Conservation (phyloP, 2,113 vertebrate species). For the Naja naja region DNA sequence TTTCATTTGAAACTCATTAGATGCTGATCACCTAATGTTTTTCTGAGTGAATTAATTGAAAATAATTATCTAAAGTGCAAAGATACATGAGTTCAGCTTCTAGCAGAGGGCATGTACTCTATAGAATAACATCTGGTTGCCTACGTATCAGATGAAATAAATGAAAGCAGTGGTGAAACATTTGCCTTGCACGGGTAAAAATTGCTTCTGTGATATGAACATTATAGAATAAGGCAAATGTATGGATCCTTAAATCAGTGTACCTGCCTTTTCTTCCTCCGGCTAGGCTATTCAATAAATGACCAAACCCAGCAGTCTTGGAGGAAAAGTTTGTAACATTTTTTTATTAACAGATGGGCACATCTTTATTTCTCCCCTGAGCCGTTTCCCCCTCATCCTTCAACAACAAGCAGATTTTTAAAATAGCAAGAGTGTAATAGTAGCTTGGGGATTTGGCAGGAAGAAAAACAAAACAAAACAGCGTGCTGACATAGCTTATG, state of each 20-base stretch:
- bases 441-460: background rate
- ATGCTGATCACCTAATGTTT: background rate
- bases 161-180: background rate
- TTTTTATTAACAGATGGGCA: too few species aligned
- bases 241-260: background rate
- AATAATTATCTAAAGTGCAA: background rate
- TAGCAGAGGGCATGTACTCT: background rate
- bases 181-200: background rate
- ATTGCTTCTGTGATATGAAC: background rate
- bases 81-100: background rate
- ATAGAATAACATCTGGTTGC: background rate
- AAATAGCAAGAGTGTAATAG: background rate
- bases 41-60: background rate
- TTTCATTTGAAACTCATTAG: background rate
- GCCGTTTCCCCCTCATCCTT: accelerated
- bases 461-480: background rate
- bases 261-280: background rate
- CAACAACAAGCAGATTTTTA: background rate
- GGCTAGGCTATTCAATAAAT: background rate
- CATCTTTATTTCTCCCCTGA: background rate
- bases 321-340: background rate
- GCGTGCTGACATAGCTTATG: background rate
- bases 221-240: background rate
- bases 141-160: background rate
- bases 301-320: background rate